Base-by-base conservation (phyloP, 2,888 invertebrate species). In the Cryptocephalus primarius region DNA sequence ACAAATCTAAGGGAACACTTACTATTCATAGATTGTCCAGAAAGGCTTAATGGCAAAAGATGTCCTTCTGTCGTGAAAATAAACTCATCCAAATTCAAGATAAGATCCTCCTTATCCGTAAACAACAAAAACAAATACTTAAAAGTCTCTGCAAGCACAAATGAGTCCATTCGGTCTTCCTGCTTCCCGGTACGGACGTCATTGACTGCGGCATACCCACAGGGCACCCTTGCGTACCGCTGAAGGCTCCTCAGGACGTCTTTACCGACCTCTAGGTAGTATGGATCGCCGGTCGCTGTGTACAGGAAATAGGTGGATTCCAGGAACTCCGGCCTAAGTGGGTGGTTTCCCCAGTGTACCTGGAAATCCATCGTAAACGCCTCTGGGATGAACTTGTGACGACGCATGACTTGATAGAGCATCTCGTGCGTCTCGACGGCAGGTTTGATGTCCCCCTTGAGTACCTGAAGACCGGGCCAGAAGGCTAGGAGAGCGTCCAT, bases 341-440 rank as follows among this genome's bases (percentile, higher is more conserved):
- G 95, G 72, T 97, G 94, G 66, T 96, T 94, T 1, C 91, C 95
- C 97, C 97, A 99, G 65, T 97, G 95, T 8, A 99, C 92, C 81
- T 85, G 66, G 45, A 97, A 94, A 71, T 97, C 96, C 1, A 91
- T 89, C 0, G 97, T 97, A 69, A 99, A 99, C 4, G 97, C 97
- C 75, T 99, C 97, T 0, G 97, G 97, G 61, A 99, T 85, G 70
- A 97, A 96, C 52, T 93, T 95, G 70, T 99, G 96, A 61, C 92
- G 79, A 71, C 95, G 90, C 82, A 95, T 92, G 10, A 99, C 94
- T 73, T 97, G 96, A 69, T 94, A 95, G 2, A 99, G 76, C 93
- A 97, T 95, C 71, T 97, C 97, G 66, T 97, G 97, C 0, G 94
- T 95, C 74, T 96, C 95, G n/a, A 99, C 93, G 0, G 97, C 97